Conservation (phyloP, 2,113 vertebrate genomes). For the Sardina pilchardus region DNA sequence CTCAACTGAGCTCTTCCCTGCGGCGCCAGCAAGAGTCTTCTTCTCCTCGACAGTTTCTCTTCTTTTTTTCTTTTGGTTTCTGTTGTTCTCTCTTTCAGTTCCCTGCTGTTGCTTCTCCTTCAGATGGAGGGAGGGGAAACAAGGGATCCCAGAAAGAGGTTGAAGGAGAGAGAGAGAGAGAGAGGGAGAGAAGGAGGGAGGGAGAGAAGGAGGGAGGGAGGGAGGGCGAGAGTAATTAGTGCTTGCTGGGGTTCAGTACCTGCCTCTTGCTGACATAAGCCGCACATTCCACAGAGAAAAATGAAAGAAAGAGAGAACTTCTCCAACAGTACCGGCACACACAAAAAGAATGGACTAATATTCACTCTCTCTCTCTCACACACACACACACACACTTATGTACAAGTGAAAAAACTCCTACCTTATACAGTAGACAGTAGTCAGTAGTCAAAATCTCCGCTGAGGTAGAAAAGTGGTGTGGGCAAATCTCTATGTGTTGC, state of each 20-base stretch:
- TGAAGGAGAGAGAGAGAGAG: constrained; percentile 28
- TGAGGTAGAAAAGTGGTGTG: not conserved
- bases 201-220: constrained; percentile 36
- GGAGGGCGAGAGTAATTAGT: constrained; percentile 46
- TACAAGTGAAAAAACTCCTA: not conserved
- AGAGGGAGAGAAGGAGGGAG: constrained; percentile 25
- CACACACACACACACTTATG: not conserved
- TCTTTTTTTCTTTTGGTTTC: constrained; percentile 40
- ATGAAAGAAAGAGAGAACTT: not conserved
- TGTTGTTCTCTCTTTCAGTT: constrained; percentile 42
- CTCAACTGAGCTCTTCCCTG: not conserved
- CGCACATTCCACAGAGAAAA: constrained; percentile 43
- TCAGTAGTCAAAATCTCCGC: not conserved
- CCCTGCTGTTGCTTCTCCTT: constrained; percentile 21
- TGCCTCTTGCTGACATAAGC: constrained; percentile 54
- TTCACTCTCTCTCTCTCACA: not conserved
- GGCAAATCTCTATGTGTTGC: constrained; percentile 19
- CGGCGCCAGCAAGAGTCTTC: not conserved
- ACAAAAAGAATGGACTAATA: constrained; percentile 12
- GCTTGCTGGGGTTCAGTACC: constrained; percentile 46
- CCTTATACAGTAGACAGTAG: not conserved
- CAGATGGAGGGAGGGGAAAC: constrained; percentile 5
- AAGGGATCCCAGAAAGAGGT: constrained; percentile 17
- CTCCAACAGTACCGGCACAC: not conserved
- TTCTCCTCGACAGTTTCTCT: constrained; percentile 27